A percentile compares a stretch with the other conserved stretches of the same genome.
These are phyloP conservation scores for Mus spretus DNA, from an alignment of 2,797 vertebrate species.

Conservation along the genomic window DNA sequence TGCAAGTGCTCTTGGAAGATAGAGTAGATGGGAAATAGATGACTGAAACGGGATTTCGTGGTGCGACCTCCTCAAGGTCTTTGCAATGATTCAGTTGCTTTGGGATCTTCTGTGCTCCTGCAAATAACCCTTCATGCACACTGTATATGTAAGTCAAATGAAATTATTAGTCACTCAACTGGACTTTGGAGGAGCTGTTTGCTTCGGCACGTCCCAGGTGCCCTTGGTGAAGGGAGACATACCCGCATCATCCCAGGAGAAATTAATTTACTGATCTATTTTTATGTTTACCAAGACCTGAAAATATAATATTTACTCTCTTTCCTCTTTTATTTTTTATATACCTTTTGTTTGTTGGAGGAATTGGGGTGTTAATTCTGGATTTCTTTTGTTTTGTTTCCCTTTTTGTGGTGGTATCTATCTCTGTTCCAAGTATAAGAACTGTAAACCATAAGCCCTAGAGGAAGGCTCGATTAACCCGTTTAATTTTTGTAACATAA, in stretches of 20 bases:
- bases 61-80: neutral
- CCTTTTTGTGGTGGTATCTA: neutral
- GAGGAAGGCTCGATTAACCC: neutral
- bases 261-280: neutral
- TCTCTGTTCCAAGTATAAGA: neutral
- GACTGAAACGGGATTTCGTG: neutral
- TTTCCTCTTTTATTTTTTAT: neutral
- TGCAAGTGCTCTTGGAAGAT: neutral
- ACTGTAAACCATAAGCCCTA: neutral
- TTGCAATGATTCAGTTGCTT: neutral
- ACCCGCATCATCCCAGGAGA: neutral
- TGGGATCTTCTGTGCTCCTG: neutral
- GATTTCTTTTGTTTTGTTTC: neutral
- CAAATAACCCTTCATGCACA: neutral
- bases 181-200: neutral
- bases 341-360: neutral
- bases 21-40: neutral
- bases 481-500: neutral
- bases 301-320: neutral
- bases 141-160: neutral
- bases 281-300: neutral
- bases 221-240: neutral
- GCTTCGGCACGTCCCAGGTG: neutral
- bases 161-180: neutral
- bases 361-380: neutral